Conservation (phyloP, 2,113 vertebrate genomes). For the Corvus hawaiiensis region DNA sequence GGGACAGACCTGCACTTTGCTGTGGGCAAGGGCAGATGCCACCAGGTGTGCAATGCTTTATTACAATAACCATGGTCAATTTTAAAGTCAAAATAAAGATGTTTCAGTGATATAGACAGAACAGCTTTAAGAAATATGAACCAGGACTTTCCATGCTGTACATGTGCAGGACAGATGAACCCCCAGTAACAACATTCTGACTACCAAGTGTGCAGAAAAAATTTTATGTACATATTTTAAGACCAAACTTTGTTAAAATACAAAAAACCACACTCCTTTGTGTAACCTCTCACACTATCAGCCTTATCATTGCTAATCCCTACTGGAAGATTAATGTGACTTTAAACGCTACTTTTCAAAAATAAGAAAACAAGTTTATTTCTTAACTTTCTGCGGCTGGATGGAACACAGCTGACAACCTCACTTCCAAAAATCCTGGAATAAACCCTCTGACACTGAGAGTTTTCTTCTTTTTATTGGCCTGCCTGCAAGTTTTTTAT, state of each 20-base stretch:
- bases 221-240: not conserved
- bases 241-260: not conserved
- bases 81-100: not conserved
- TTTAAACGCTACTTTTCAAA: not conserved
- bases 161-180: not conserved
- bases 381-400: not conserved
- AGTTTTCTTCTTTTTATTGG: not conserved
- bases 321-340: not conserved
- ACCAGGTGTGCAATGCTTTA: rapidly evolving
- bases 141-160: not conserved
- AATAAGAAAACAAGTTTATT: not conserved
- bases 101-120: not conserved
- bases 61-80: not conserved
- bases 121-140: not conserved
- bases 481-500: not conserved
- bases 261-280: rapidly evolving
- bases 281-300: not conserved
- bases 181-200: not conserved
- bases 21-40: not conserved
- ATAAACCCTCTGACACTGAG: not conserved
- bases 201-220: not conserved
- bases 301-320: not conserved
- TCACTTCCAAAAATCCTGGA: not conserved
- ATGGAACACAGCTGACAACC: not conserved
- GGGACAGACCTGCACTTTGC: not conserved